Conservation (phyloP, 2,888 invertebrate species). For the Gymnosoma rotundatum region DNA sequence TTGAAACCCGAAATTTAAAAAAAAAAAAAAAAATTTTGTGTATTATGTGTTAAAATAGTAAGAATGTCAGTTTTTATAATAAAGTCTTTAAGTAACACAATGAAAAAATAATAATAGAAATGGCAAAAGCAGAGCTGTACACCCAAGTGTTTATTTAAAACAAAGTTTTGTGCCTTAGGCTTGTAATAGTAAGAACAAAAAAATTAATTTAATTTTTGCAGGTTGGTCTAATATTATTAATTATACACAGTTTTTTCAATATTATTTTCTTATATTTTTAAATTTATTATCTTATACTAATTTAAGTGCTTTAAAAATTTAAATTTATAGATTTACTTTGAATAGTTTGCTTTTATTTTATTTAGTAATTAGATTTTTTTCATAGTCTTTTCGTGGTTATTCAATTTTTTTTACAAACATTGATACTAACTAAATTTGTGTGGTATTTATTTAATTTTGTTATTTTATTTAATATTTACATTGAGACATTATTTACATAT, state of each 20-base stretch:
- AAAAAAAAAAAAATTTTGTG: no score
- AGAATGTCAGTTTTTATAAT: no score
- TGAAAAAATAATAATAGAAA: no score
- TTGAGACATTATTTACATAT: slow-evolving; percentile 23
- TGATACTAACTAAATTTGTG: slow-evolving; percentile 61
- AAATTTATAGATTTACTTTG: slow-evolving; percentile 1
- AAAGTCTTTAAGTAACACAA: no score
- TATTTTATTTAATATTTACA: slow-evolving; percentile 42
- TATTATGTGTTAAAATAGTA: no score
- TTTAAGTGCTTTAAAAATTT: slow-evolving; percentile 30
- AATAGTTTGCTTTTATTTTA: slow-evolving; percentile 1
- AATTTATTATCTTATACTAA: slow-evolving; percentile 2
- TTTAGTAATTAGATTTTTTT: slow-evolving; percentile 14
- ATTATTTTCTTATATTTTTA: slow-evolving; percentile 11
- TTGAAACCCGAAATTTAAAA: no score
- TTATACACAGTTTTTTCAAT: slow-evolving; percentile 55
- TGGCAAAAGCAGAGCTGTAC: no score
- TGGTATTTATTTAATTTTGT: not conserved
- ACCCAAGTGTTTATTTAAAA: not conserved
- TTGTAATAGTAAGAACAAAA: not conserved
- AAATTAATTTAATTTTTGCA: not conserved
- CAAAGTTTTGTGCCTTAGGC: not conserved
- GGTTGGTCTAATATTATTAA: slow-evolving; percentile 64
- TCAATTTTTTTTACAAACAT: slow-evolving; percentile 46
- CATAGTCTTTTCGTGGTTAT: slow-evolving; percentile 63